Conservation (phyloP, 2,888 invertebrate genomes). For the Chrysolina americana region DNA sequence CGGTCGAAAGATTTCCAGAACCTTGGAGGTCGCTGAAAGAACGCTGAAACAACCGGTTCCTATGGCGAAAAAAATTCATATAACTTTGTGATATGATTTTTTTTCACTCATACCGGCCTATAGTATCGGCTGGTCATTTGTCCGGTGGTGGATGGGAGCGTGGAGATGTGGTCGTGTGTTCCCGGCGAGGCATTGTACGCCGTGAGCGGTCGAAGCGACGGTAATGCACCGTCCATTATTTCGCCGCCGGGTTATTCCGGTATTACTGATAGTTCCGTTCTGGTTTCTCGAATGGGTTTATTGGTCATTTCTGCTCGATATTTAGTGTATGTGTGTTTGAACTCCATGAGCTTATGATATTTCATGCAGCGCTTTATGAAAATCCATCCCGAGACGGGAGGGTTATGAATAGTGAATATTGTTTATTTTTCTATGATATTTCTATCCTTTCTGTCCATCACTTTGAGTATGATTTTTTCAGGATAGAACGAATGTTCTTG, state of each 20-base stretch:
- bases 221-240: slow-evolving; percentile 27
- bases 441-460: no score
- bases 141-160: not conserved
- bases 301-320: slow-evolving; percentile 31
- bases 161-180: slow-evolving; percentile 19
- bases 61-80: no score
- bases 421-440: no score
- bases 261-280: slow-evolving; percentile 32
- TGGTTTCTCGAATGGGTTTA: slow-evolving; percentile 39
- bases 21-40: no score
- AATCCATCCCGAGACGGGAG: no score
- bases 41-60: no score
- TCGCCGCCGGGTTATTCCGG: slow-evolving; percentile 20
- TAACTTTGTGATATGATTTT: no score
- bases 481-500: no score
- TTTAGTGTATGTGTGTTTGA: slow-evolving; percentile 16
- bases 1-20: no score
- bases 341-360: not conserved
- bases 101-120: slow-evolving; percentile 2
- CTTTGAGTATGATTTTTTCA: no score
- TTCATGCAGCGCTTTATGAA: no score
- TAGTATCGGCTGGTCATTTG: not conserved
- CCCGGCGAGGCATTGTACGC: slow-evolving; percentile 17
- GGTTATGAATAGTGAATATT: no score
- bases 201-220: slow-evolving; percentile 22